Percentiles rank a stretch among this genome's conserved stretches.
Conservation (phyloP, 2,888 invertebrate species). For the Augochlorella aurata region DNA sequence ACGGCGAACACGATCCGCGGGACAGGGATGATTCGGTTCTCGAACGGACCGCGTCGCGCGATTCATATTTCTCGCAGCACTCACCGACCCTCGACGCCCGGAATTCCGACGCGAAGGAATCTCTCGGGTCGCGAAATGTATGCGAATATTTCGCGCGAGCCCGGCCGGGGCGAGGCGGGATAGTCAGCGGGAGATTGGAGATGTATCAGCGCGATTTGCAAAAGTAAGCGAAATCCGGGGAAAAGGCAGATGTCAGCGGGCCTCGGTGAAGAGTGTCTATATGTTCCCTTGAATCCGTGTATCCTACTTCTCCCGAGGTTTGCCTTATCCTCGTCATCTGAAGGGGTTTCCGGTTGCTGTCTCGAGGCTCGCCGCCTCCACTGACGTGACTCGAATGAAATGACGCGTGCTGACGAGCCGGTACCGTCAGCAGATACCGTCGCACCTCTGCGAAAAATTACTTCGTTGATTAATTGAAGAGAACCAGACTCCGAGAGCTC, state of each 20-base stretch:
- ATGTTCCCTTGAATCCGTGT: constrained; percentile 39
- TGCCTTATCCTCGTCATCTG: constrained; percentile 46
- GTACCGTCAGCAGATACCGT: background rate
- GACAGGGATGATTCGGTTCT: constrained; percentile 2
- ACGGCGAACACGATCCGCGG: background rate
- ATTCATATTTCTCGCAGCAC: constrained; percentile 16
- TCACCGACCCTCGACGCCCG: background rate
- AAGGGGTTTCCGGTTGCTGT: constrained; percentile 12
- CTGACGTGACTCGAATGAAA: background rate
- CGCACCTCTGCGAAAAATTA: background rate
- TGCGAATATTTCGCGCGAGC: constrained; percentile 72
- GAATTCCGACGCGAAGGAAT: constrained; percentile 20
- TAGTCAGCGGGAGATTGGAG: constrained; percentile 44
- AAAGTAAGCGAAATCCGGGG: constrained; percentile 66
- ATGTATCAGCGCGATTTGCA: constrained; percentile 71
- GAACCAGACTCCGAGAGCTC: background rate
- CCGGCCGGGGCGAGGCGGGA: background rate
- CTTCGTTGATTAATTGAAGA: background rate
- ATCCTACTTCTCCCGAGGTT: constrained; percentile 45
- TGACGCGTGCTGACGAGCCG: background rate
- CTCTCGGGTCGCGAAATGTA: constrained; percentile 58
- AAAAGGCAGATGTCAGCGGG: constrained; percentile 72
- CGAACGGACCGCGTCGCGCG: constrained; percentile 6
- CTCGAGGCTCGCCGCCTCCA: background rate
- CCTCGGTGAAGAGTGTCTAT: constrained; percentile 54